Conservation (phyloP, 2,797 vertebrate genomes). For the Bufotes viridis region DNA sequence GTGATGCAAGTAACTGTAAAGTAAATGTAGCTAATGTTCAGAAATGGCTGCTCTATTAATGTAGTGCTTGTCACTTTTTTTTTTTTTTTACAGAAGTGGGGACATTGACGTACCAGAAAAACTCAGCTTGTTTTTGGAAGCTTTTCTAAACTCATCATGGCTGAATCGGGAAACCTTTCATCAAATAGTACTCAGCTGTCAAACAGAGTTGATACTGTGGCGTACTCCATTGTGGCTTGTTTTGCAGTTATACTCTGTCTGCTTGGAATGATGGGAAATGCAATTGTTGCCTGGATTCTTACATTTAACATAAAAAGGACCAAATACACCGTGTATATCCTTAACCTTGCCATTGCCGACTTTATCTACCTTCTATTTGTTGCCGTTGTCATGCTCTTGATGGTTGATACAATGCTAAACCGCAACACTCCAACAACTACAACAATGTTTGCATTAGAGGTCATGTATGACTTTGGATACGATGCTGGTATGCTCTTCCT, state of each 20-base stretch:
- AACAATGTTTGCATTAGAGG: slow-evolving; percentile 18
- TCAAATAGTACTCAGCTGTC: background rate
- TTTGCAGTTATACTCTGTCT: slow-evolving; percentile 57
- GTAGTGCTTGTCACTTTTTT: background rate
- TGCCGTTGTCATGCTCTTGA: slow-evolving; percentile 22
- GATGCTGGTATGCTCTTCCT: slow-evolving; percentile 58
- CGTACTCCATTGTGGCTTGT: background rate
- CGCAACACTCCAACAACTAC: background rate
- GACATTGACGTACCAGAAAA: background rate
- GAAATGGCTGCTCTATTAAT: background rate
- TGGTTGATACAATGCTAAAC: slow-evolving; percentile 40
- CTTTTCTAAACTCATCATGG: slow-evolving; percentile 26
- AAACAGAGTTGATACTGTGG: background rate
- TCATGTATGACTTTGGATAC: slow-evolving; percentile 55
- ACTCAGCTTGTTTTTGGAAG: background rate
- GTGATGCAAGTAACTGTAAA: too few species aligned
- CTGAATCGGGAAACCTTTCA: slow-evolving; percentile 1
- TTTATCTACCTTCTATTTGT: slow-evolving; percentile 60
- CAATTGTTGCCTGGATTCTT: slow-evolving; percentile 62
- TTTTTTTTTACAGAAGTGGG: background rate
- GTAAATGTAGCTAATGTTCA: too few species aligned
- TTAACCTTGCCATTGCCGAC: slow-evolving; percentile 62
- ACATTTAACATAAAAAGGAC: slow-evolving; percentile 57
- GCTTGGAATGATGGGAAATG: slow-evolving; percentile 62
- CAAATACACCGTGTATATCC: slow-evolving; percentile 63